phyloP scores from a whole-genome alignment of 2,888 invertebrate species.

The Bellardia bayeri region DNA sequence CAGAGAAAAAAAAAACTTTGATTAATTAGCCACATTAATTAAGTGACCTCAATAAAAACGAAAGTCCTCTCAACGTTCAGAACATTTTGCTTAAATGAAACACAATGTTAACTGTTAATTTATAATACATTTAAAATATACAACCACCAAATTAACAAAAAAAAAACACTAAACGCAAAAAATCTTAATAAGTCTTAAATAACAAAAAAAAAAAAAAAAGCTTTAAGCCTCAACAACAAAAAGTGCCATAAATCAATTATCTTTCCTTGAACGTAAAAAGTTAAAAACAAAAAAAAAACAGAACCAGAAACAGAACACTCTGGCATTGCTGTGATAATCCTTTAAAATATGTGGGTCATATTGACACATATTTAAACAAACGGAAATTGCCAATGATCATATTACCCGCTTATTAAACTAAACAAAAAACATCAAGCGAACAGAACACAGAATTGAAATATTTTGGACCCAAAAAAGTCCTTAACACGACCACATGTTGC shows the following conservation, averaged over 20 bases:
- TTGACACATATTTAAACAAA: slow-evolving; percentile 74
- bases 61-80: slow-evolving; percentile 76
- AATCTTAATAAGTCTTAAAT: slow-evolving; percentile 51
- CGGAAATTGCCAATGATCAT: slow-evolving; percentile 72
- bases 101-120: slow-evolving; percentile 65
- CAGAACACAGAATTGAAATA: slow-evolving; percentile 54
- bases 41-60: slow-evolving; percentile 81
- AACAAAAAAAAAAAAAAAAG: slow-evolving; percentile 58
- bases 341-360: slow-evolving; percentile 75
- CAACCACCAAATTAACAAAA: slow-evolving; percentile 66
- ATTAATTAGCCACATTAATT: slow-evolving; percentile 82
- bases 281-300: not conserved
- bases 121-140: slow-evolving; percentile 51
- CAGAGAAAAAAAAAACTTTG: slow-evolving; percentile 65
- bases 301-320: slow-evolving; percentile 32
- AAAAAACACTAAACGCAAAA: slow-evolving; percentile 37
- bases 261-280: slow-evolving; percentile 23
- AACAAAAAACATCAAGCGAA: slow-evolving; percentile 26
- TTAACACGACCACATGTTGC: slow-evolving; percentile 71
- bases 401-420: slow-evolving; percentile 61
- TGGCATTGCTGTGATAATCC: slow-evolving; percentile 74
- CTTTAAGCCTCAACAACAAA: slow-evolving; percentile 65
- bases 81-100: slow-evolving; percentile 54
- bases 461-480: slow-evolving; percentile 55
- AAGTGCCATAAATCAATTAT: slow-evolving; percentile 70